A percentile compares a stretch with the other conserved stretches of the same genome.
These are phyloP conservation scores for roundworm (Caenorhabditis elegans) DNA, from an alignment of 1,140 invertebrate species.

Conservation along the genomic window DNA sequence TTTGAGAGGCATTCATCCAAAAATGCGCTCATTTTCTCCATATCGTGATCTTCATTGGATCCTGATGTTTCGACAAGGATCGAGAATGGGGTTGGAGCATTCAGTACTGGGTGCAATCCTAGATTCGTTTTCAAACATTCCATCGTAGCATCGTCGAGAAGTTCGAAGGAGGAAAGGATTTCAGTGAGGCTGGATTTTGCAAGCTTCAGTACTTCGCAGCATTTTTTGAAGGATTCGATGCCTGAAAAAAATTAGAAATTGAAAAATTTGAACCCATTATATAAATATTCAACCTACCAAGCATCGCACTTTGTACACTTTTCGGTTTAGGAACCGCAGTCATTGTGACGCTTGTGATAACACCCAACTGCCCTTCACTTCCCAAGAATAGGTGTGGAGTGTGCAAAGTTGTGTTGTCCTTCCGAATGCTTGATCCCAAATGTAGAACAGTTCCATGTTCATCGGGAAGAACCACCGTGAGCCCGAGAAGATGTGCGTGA, in stretches of 20 bases:
- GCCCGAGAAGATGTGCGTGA: constrained; percentile 85
- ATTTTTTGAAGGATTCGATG: constrained; percentile 44
- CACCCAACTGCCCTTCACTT: constrained; percentile 90
- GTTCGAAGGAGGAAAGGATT: constrained; percentile 49
- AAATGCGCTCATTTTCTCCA: constrained; percentile 81
- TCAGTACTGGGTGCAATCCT: constrained; percentile 34
- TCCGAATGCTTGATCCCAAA: constrained; percentile 81
- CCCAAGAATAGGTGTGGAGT: constrained; percentile 95
- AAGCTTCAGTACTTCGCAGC: constrained; percentile 25
- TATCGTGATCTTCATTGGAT: constrained; percentile 76
- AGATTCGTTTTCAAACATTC: constrained; percentile 45
- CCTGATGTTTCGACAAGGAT: constrained; percentile 51
- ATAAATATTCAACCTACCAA: constrained; percentile 72
- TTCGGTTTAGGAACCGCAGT: constrained; percentile 72
- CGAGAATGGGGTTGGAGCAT: constrained; percentile 9
- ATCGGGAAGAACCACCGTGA: constrained; percentile 89
- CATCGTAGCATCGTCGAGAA: constrained; percentile 46
- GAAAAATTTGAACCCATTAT: neutral
- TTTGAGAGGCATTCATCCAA: constrained; percentile 76
- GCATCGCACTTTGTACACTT: constrained; percentile 80
- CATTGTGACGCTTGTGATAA: constrained; percentile 76
- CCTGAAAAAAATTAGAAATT: constrained; percentile 41
- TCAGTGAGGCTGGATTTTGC: constrained; percentile 20
- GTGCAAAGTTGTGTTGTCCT: constrained; percentile 96
- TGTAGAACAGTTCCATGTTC: constrained; percentile 79